Conservation (phyloP, 2,888 invertebrate species). For the Chrysolina oricalcia region DNA sequence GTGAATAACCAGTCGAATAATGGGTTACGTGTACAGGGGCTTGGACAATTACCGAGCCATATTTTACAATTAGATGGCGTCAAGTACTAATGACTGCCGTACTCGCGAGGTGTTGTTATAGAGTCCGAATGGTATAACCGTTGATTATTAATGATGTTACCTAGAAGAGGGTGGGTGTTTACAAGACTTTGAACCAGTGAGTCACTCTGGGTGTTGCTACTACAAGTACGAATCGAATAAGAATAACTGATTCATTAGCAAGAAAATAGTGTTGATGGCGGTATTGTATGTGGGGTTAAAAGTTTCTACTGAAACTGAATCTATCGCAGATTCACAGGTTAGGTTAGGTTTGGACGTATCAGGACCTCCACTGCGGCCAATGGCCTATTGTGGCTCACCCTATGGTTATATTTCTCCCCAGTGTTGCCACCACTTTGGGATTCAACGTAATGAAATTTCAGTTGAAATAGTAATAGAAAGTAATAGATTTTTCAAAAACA, state of each 20-base stretch:
- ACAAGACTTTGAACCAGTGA: background rate
- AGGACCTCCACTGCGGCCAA: too few relatives aligned
- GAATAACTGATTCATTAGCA: background rate
- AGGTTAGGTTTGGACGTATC: too few relatives aligned
- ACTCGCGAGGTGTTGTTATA: constrained; percentile 16
- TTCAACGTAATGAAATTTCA: too few relatives aligned
- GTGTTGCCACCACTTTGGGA: too few relatives aligned
- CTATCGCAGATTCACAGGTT: too few relatives aligned
- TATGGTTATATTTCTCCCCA: too few relatives aligned
- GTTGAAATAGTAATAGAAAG: too few relatives aligned
- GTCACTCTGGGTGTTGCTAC: constrained; percentile 11
- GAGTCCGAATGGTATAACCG: background rate
- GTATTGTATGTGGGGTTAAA: too few relatives aligned
- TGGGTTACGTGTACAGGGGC: background rate
- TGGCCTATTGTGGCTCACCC: too few relatives aligned
- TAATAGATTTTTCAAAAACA: too few relatives aligned
- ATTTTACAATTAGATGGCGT: constrained; percentile 56
- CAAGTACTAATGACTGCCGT: constrained; percentile 26
- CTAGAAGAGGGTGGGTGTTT: constrained; percentile 1
- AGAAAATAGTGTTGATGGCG: too few relatives aligned
- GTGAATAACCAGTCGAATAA: background rate
- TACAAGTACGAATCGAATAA: constrained; percentile 4
- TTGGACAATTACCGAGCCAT: constrained; percentile 53
- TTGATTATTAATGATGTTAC: constrained; percentile 9
- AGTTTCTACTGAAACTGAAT: too few relatives aligned